Conservation (phyloP, 1,140 invertebrate species). For the Aphelenchoides fujianensis region DNA sequence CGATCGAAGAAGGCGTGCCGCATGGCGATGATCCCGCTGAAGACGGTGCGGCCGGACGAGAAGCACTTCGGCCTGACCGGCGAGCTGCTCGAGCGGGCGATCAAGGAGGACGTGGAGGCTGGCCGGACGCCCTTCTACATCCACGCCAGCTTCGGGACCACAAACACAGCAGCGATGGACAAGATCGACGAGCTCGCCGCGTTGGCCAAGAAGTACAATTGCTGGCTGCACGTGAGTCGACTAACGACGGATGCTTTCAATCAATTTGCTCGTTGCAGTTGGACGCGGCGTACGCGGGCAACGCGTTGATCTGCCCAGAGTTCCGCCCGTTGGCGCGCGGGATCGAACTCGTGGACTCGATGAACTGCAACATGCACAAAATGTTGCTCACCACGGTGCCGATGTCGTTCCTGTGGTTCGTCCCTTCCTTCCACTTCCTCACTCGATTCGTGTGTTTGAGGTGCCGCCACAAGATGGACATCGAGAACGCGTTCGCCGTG, state of each 20-base stretch:
- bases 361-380: conserved; percentile 14
- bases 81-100: neutral
- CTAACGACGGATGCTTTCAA: too few relatives aligned
- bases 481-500: neutral
- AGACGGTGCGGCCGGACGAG: neutral
- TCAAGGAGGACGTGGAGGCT: neutral
- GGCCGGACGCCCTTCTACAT: conserved; percentile 9
- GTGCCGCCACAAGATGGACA: neutral
- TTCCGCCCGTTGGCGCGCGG: neutral
- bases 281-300: conserved; percentile 12
- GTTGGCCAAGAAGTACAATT: conserved; percentile 12
- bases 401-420: conserved; percentile 7
- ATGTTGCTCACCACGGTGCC: neutral
- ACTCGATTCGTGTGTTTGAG: too few relatives aligned
- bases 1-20: conserved; percentile 17
- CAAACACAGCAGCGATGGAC: conserved; percentile 3
- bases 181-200: neutral
- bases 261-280: neutral
- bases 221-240: conserved; percentile 11
- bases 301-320: conserved; percentile 10
- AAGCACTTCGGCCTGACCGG: conserved; percentile 1
- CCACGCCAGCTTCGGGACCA: conserved; percentile 8
- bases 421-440: too few relatives aligned
- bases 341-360: conserved; percentile 12
- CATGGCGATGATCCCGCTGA: neutral